phyloP scores from a whole-genome alignment of 2,113 vertebrate genomes.

The Sigmodon hispidus region DNA sequence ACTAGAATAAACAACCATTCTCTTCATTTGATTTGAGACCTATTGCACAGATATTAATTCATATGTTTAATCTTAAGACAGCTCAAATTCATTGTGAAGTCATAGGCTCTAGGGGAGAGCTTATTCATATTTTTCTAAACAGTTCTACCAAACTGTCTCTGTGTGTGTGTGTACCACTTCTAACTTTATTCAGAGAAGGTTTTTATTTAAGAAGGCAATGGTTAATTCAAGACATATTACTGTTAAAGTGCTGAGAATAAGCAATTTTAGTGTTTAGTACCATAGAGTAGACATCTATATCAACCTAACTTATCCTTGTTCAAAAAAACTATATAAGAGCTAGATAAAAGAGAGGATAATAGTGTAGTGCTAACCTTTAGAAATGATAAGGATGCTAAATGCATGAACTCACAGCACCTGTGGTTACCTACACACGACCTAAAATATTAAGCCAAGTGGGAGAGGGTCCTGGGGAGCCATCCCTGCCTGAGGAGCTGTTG shows the following conservation, averaged over 20 bases:
- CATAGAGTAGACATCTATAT: neutral
- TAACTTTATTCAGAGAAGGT: neutral
- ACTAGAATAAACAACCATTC: neutral
- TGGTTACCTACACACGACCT: neutral
- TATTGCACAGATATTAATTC: neutral
- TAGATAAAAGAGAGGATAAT: too few species aligned
- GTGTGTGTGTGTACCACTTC: too few species aligned
- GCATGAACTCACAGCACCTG: too few species aligned
- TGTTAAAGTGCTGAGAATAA: neutral
- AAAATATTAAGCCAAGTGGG: neutral
- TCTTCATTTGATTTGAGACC: neutral
- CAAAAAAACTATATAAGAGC: too few species aligned
- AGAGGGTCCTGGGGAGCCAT: too few species aligned
- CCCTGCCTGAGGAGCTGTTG: neutral
- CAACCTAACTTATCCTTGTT: neutral
- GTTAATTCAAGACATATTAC: neutral
- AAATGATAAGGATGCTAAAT: neutral
- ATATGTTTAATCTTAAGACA: neutral
- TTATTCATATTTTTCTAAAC: neutral
- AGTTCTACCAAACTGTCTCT: neutral
- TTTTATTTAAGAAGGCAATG: neutral
- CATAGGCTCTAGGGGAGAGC: neutral
- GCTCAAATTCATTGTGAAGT: neutral
- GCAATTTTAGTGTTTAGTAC: neutral
- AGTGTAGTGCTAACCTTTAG: neutral